phyloP scores from a whole-genome alignment of 2,888 invertebrate genomes.

The Aspidiotus rigidus region DNA sequence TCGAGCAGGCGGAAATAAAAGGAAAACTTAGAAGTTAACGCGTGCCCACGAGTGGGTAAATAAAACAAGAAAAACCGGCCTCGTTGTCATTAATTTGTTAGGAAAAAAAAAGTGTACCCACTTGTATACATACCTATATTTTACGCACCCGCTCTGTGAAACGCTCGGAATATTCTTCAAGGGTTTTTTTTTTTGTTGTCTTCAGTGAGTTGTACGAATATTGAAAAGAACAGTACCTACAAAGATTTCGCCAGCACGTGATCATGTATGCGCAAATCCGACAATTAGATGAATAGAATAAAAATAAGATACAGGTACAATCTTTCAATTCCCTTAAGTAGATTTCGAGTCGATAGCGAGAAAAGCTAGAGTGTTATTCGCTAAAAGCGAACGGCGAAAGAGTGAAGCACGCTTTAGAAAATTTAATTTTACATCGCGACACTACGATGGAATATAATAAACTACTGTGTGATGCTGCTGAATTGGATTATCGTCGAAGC shows the following conservation, averaged over 20 bases:
- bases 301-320: background rate
- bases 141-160: too few relatives aligned
- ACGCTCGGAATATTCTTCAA: too few relatives aligned
- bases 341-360: too few relatives aligned
- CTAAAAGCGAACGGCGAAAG: background rate
- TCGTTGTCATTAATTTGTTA: too few relatives aligned
- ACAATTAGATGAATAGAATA: slow-evolving; percentile 4
- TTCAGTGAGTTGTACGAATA: too few relatives aligned
- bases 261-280: background rate
- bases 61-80: slow-evolving; percentile 1
- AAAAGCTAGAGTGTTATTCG: background rate
- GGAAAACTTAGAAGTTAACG: slow-evolving; percentile 5
- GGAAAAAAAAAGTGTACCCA: too few relatives aligned
- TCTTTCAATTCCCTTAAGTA: too few relatives aligned
- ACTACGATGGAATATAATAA: background rate
- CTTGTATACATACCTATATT: too few relatives aligned
- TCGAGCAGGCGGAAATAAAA: slow-evolving; percentile 17
- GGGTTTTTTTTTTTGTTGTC: too few relatives aligned
- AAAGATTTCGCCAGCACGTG: too few relatives aligned
- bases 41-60: slow-evolving; percentile 6
- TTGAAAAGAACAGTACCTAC: too few relatives aligned
- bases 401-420: background rate
- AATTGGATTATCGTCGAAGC: slow-evolving; percentile 2
- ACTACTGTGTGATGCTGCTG: background rate
- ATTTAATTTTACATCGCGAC: background rate